Evolutionary conservation across 2,113 vertebrate species (phyloP), one percentile per base, ranked within the genome.

Genomic region (Azemiops feae): DNA sequence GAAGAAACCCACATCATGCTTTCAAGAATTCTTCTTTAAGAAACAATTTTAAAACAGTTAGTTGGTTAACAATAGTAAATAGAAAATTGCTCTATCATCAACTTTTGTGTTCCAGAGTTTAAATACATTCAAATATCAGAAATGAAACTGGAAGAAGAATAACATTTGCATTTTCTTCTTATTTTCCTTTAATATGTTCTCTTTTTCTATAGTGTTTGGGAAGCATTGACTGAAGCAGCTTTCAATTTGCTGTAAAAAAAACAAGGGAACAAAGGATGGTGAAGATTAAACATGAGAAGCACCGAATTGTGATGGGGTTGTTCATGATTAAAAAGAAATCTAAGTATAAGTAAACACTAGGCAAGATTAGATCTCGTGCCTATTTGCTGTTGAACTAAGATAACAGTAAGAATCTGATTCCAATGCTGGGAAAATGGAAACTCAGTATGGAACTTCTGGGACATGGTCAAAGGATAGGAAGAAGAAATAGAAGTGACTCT

Each of bases 161-260:
- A 52, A 93, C 12, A 52, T 89, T 69, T 53, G 87, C n/a, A 92
- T 43, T 7, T 74, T 43, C 6, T 69, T 47, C 12, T 90, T 69
- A 50, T 74, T 74, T 50, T n/a, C 30, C 30, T 25, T 92, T 16
- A 89, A 45, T 0, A 18, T 43, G n/a, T 88, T 54, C 52, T 85
- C 8, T 64, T 95, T 97, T 95, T 90, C 92, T 96, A 96, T 95
- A 95, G 85, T 89, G 89, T 93, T 88, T 94, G 96, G 94, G 88
- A 96, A 94, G 91, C 93, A 52, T 95, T 96, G 92, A 57, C 93
- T 96, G 58, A 88, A 96, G 34, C 89, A 94, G 94, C 96, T 96
- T 96, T 89, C 94, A 95, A 94, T 92, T 92, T 92, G 90, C 91
- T 93, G 60, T 91, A 95, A 96, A 93, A 50, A 89, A 97, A 96